Evolutionary conservation across 1,140 invertebrate genomes (phyloP), one percentile per base, ranked within the genome.

Genomic region (Platorchestia sp.): DNA sequence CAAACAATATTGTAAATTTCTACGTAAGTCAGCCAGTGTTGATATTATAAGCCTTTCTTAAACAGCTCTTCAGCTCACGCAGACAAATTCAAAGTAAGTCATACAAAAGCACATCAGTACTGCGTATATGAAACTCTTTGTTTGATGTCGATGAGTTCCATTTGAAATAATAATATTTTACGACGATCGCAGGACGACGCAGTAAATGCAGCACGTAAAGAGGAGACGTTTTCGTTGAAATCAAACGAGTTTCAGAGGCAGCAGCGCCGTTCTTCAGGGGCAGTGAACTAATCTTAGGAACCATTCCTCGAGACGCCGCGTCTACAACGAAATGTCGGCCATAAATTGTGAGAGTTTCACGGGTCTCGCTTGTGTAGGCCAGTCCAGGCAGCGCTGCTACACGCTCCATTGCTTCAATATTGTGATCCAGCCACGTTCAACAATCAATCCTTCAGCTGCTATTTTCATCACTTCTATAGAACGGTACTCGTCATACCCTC

Each of bases 361-460:
- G 91, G 91, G 43, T 45, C 91, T 47, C 45, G 91, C 19, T 45
- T 45, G 45, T 45, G 91, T 44, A 42, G 40, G n/a, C 22, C 45
- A 42, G 43, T 44, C 22, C 45, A 44, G 45, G 91, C 45, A 45
- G 91, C 91, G 91, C 22, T 47, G 36, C 45, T 19, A 47, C 91
- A 93, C 91, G 91, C 91, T 93, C 91, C 91, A 93, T 93, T 93
- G 43, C 43, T 93, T 44, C 91, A 93, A 93, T 93, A 93, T 93
- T 93, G 91, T 47, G 91, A 45, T 93, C 91, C 45, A 42, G 44
- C 87, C 87, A 27, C 7, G 87, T 41, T 90, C 87, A 0, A 45
- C 87, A 90, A 90, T 90, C 87, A 90, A 90, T 90, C 41, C 59
- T 75, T 75, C 59, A 75, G 14, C 27, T 19, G 59, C 59, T 22